Conservation (phyloP, 2,113 vertebrate species). For the Bothrops jararaca region DNA sequence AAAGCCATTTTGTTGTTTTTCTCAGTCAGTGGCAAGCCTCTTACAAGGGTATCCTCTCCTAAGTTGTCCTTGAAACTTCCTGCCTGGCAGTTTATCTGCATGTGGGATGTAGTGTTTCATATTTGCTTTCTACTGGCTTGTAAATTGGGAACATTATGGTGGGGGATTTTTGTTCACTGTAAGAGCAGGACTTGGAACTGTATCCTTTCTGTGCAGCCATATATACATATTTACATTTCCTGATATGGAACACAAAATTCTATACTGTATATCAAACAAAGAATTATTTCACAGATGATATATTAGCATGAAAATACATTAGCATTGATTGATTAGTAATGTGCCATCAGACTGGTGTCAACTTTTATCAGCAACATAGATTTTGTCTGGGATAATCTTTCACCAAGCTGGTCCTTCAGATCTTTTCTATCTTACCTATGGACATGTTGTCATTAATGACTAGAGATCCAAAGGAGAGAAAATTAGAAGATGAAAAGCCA, state of each 20-base stretch:
- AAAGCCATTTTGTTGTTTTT: background rate
- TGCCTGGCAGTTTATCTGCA: background rate
- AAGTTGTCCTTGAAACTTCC: background rate
- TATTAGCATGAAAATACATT: background rate
- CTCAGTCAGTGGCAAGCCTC: background rate
- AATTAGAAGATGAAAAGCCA: background rate
- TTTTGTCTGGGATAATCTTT: background rate
- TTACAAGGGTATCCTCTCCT: background rate
- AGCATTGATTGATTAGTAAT: background rate
- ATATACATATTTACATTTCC: background rate
- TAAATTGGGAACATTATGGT: background rate
- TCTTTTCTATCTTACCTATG: background rate
- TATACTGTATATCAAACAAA: background rate
- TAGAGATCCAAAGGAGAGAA: background rate
- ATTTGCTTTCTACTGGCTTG: conserved; percentile 8
- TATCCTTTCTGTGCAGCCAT: background rate
- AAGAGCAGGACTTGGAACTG: conserved; percentile 3
- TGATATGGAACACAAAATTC: background rate
- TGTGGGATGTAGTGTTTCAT: background rate
- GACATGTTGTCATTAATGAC: background rate
- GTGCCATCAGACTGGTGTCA: background rate
- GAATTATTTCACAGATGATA: background rate
- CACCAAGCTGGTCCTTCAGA: background rate
- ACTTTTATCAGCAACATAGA: background rate
- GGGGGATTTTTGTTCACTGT: background rate